Evolutionary conservation across 2,888 invertebrate species (phyloP).

Genomic region (Stratiomys singularior): DNA sequence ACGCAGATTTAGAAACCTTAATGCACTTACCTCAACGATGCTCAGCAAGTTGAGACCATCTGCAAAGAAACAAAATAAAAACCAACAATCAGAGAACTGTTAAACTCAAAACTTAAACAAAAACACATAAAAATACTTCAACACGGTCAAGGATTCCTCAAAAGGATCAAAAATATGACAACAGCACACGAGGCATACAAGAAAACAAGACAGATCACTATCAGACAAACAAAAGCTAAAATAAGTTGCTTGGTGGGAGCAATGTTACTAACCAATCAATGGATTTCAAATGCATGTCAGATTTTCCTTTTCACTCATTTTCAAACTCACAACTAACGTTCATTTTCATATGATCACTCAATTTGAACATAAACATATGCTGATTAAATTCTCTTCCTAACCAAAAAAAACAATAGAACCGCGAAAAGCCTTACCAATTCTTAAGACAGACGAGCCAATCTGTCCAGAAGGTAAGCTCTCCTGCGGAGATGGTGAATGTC

Average conservation of each 20-base stretch:
- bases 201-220: not conserved
- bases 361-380: not conserved
- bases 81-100: too few relatives aligned
- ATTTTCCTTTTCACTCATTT: not conserved
- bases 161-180: too few relatives aligned
- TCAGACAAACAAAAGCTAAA: not conserved
- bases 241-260: too few relatives aligned
- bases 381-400: not conserved
- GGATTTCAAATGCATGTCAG: not conserved
- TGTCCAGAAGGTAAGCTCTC: constrained; percentile 91
- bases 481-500: constrained; percentile 92
- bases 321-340: not conserved
- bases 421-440: constrained; percentile 85
- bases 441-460: constrained; percentile 93
- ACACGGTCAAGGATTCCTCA: too few relatives aligned
- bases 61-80: too few relatives aligned
- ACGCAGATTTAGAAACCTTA: too few relatives aligned
- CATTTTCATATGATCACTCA: not conserved
- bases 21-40: too few relatives aligned
- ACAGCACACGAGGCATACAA: too few relatives aligned
- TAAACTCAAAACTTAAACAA: too few relatives aligned
- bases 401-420: constrained; percentile 73
- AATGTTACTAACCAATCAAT: too few relatives aligned
- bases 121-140: too few relatives aligned
- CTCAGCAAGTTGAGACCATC: too few relatives aligned